A percentile compares a stretch with the other conserved stretches of the same genome.
Conservation (phyloP, 2,113 vertebrate genomes). For the Tetrao urogallus region DNA sequence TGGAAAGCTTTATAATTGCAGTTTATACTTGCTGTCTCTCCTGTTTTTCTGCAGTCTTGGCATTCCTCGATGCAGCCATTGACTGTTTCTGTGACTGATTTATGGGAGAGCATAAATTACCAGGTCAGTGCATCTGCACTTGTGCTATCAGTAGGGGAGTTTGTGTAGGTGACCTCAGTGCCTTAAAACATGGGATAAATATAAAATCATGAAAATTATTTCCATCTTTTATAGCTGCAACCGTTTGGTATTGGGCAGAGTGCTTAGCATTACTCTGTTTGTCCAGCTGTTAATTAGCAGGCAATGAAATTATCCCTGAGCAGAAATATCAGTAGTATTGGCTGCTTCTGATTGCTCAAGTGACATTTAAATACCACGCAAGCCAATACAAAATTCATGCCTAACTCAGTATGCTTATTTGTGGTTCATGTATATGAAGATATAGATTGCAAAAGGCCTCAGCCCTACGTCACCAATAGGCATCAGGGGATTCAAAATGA, state of each 20-base stretch:
- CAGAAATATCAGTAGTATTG: rapidly evolving
- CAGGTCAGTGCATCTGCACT: neutral
- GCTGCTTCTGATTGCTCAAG: neutral
- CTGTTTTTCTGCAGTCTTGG: neutral
- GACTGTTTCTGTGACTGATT: neutral
- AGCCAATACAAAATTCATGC: neutral
- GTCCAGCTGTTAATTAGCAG: neutral
- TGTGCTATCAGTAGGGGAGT: neutral
- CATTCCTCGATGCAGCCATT: neutral
- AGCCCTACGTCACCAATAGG: neutral
- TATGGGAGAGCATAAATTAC: neutral
- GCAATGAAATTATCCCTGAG: neutral
- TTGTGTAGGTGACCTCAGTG: neutral
- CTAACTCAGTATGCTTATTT: rapidly evolving
- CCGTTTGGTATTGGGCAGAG: rapidly evolving
- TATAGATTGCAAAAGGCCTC: neutral
- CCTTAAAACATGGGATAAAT: neutral
- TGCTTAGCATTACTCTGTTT: neutral
- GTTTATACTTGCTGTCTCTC: neutral
- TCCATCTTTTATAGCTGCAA: neutral
- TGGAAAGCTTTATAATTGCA: neutral
- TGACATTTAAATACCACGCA: neutral
- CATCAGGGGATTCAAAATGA: neutral
- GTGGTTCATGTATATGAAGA: too few relatives aligned
- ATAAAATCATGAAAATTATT: neutral